phyloP scores from a whole-genome alignment of 2,888 invertebrate genomes.

The Allolobophora icterica region DNA sequence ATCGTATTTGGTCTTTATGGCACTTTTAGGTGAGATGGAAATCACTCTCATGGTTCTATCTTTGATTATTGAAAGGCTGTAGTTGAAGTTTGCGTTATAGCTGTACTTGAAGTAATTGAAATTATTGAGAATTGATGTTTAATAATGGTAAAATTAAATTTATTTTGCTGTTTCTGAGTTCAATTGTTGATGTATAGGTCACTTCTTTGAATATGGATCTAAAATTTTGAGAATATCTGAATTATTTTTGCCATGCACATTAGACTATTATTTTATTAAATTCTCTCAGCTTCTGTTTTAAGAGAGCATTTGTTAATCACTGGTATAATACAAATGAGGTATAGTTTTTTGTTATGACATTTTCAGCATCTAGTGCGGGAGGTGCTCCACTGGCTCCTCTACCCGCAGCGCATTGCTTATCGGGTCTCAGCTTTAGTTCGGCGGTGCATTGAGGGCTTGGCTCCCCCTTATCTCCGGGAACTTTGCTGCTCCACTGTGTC shows the following conservation, averaged over 20 bases:
- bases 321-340: not conserved
- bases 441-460: no score
- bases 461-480: no score
- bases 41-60: not conserved
- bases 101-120: not conserved
- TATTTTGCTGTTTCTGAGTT: not conserved
- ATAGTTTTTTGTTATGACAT: not conserved
- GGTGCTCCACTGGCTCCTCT: no score
- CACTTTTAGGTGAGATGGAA: not conserved
- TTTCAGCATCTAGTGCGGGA: not conserved
- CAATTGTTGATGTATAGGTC: not conserved
- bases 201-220: not conserved
- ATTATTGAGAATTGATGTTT: not conserved
- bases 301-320: not conserved
- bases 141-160: not conserved
- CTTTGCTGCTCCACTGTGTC: no score
- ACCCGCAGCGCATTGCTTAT: no score
- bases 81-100: not conserved
- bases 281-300: constrained; percentile 9
- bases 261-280: not conserved
- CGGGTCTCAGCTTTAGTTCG: no score
- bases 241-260: not conserved
- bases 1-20: constrained; percentile 22
- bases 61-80: not conserved
- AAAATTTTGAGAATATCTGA: not conserved